These are phyloP conservation scores for Pogona vitticeps DNA, from an alignment of 2,113 vertebrate genomes.

Conservation along the genomic window DNA sequence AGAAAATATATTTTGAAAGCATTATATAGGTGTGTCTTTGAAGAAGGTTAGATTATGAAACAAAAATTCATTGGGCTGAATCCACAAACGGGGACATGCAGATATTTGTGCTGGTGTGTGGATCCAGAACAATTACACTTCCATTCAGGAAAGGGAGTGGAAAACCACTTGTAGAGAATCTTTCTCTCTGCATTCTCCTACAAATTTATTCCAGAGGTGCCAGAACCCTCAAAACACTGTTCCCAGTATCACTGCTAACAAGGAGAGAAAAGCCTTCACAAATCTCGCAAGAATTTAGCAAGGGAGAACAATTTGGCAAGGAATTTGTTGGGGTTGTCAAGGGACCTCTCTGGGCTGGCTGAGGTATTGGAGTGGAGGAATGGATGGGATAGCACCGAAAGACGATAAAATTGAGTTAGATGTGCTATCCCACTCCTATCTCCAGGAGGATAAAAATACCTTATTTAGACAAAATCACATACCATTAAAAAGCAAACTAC, in stretches of 20 bases:
- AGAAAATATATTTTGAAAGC: neutral
- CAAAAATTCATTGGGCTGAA: neutral
- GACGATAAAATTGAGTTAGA: too few relatives aligned
- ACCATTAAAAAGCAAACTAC: neutral
- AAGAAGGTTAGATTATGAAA: neutral
- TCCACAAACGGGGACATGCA: neutral
- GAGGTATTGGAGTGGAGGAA: too few relatives aligned
- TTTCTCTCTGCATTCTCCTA: neutral
- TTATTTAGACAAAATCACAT: too few relatives aligned
- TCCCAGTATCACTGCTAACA: too few relatives aligned
- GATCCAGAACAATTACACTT: neutral
- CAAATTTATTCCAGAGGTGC: neutral
- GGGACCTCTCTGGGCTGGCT: too few relatives aligned
- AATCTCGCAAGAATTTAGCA: too few relatives aligned
- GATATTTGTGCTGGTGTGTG: too few relatives aligned
- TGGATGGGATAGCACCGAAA: too few relatives aligned
- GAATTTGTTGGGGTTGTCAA: too few relatives aligned
- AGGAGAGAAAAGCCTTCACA: neutral
- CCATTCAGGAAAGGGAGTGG: neutral
- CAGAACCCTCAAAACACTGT: neutral
- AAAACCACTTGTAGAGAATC: neutral
- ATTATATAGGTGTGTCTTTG: neutral
- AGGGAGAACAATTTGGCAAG: too few relatives aligned
- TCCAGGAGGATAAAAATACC: too few relatives aligned
- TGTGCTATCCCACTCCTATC: too few relatives aligned